Evolutionary conservation across 2,888 invertebrate species (phyloP).

Genomic region (Liopterus haemorrhoidalis): DNA sequence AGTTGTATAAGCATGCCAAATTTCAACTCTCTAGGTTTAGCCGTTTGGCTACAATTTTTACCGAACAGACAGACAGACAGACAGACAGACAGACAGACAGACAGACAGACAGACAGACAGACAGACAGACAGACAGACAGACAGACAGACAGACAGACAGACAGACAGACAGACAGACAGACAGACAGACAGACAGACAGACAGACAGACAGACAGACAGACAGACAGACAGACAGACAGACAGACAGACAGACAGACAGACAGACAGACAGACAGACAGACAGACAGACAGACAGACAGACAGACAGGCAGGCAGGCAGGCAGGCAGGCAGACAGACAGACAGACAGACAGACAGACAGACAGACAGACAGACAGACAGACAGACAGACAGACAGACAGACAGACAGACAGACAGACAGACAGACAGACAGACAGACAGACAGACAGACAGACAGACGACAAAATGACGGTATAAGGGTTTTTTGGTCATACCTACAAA

Average conservation of each 20-base stretch:
- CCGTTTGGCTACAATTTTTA: too few species aligned
- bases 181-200: slow-evolving; percentile 25
- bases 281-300: slow-evolving; percentile 16
- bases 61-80: too few species aligned
- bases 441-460: too few species aligned
- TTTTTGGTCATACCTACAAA: too few species aligned
- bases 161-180: slow-evolving; percentile 25
- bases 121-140: slow-evolving; percentile 21
- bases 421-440: slow-evolving; percentile 20
- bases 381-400: slow-evolving; percentile 14
- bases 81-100: slow-evolving; percentile 21
- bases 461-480: too few species aligned
- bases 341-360: slow-evolving; percentile 16
- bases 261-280: slow-evolving; percentile 24
- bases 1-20: too few species aligned
- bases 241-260: slow-evolving; percentile 24
- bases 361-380: slow-evolving; percentile 15
- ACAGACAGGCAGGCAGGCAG: too few species aligned
- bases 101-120: slow-evolving; percentile 21
- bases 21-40: too few species aligned
- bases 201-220: slow-evolving; percentile 25
- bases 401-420: slow-evolving; percentile 23
- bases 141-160: slow-evolving; percentile 23
- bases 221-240: slow-evolving; percentile 24
- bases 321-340: too few species aligned